A percentile compares a stretch with the other conserved stretches of the same genome.
Evolutionary conservation across 1,140 invertebrate genomes (phyloP).

Genomic region (honey bee (Apis mellifera)): DNA sequence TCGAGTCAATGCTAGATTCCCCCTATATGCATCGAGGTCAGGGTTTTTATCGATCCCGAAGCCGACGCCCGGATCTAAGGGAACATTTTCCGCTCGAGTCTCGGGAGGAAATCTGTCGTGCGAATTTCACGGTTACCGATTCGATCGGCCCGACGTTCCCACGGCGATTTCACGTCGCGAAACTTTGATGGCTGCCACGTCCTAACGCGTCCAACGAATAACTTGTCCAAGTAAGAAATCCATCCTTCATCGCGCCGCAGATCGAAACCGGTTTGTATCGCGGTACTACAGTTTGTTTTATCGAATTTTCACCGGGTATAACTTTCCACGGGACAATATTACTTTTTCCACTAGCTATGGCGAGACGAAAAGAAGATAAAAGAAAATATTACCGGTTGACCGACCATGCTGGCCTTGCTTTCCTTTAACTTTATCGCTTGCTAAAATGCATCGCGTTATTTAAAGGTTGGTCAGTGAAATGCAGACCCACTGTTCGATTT

Average conservation of each 20-base stretch:
- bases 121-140: constrained; percentile 60
- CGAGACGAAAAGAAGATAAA: constrained; percentile 49
- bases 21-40: neutral
- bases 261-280: constrained; percentile 37
- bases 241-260: constrained; percentile 28
- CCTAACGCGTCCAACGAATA: constrained; percentile 51
- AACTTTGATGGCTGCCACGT: constrained; percentile 64
- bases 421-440: constrained; percentile 16
- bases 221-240: constrained; percentile 57
- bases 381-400: constrained; percentile 25
- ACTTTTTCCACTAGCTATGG: constrained; percentile 38
- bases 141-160: constrained; percentile 61
- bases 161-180: constrained; percentile 63
- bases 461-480: neutral
- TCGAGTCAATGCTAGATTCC: constrained; percentile 8
- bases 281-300: constrained; percentile 58
- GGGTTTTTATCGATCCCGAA: constrained; percentile 25
- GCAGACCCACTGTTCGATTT: neutral
- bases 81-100: constrained; percentile 47
- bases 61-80: constrained; percentile 25
- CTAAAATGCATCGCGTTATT: constrained; percentile 4
- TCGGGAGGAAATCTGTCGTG: constrained; percentile 63
- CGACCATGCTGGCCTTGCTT: neutral
- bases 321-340: constrained; percentile 53
- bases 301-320: constrained; percentile 61